phyloP scores from a whole-genome alignment of 1,140 invertebrate genomes.

The Ceratina australensis region DNA sequence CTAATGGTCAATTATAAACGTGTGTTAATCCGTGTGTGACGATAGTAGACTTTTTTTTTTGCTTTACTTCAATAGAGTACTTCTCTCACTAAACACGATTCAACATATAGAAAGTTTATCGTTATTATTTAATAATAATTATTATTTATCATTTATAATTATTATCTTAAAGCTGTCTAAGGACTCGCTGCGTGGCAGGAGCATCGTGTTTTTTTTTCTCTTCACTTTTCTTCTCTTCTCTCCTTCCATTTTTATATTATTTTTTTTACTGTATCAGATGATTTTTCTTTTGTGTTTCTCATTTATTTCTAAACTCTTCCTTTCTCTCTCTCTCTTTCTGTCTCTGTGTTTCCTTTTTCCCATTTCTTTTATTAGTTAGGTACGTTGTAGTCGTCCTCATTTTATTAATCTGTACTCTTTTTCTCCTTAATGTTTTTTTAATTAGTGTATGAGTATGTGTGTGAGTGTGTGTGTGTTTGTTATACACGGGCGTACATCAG shows the following conservation, averaged over 20 bases:
- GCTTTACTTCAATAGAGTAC: constrained; percentile 73
- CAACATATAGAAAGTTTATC: constrained; percentile 79
- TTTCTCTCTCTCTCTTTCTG: constrained; percentile 26
- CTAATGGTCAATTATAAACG: constrained; percentile 69
- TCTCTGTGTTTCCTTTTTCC: constrained; percentile 42
- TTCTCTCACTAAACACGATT: constrained; percentile 78
- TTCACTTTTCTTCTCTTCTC: constrained; percentile 52
- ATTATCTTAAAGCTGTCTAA: constrained; percentile 79
- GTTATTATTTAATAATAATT: constrained; percentile 77
- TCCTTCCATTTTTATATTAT: constrained; percentile 64
- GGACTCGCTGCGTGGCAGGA: constrained; percentile 77
- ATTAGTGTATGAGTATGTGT: neutral
- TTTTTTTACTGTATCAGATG: constrained; percentile 67
- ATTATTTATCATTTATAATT: constrained; percentile 76
- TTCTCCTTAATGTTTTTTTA: constrained; percentile 9
- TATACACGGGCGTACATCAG: constrained; percentile 30
- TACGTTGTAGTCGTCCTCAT: constrained; percentile 68
- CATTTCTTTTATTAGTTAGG: constrained; percentile 59
- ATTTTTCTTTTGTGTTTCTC: constrained; percentile 43
- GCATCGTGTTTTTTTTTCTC: constrained; percentile 66
- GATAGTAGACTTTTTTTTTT: constrained; percentile 68
- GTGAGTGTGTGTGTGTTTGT: constrained; percentile 16
- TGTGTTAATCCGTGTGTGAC: constrained; percentile 63
- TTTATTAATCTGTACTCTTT: constrained; percentile 55
- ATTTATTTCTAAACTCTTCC: neutral